phyloP scores from a whole-genome alignment of 64 coral and sea anemone genomes.

The Stichodactyla mertensii region DNA sequence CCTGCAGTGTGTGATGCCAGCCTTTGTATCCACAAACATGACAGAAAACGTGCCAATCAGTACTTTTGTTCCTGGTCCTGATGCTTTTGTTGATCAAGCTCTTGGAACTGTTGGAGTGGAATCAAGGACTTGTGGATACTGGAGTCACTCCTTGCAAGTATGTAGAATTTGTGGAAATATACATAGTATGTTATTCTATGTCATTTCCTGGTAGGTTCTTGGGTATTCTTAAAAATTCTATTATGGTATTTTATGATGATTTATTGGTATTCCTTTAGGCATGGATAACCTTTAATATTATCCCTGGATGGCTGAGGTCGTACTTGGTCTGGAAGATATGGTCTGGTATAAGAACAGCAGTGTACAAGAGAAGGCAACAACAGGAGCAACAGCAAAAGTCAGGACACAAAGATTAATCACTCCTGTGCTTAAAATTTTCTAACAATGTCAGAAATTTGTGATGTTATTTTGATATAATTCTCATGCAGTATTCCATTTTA shows the following conservation, averaged over 20 bases:
- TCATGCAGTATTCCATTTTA: neutral
- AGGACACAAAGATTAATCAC: neutral
- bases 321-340: neutral
- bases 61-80: neutral
- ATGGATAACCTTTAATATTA: neutral
- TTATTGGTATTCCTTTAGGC: neutral
- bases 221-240: no score
- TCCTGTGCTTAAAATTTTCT: neutral
- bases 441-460: neutral
- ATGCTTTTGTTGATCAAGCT: slow-evolving; percentile 10
- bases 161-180: neutral
- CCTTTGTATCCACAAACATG: slow-evolving; percentile 29
- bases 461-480: neutral
- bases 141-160: slow-evolving; percentile 19
- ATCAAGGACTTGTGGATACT: slow-evolving; percentile 22
- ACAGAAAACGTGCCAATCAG: neutral
- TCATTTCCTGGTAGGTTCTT: no score
- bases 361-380: neutral
- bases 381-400: neutral
- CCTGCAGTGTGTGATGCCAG: slow-evolving; percentile 12
- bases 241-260: no score
- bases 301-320: neutral
- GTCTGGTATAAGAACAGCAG: neutral
- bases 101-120: slow-evolving; percentile 32
- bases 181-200: no score